phyloP scores from a whole-genome alignment of 1,140 invertebrate species.

The Halictus rubicundus region DNA sequence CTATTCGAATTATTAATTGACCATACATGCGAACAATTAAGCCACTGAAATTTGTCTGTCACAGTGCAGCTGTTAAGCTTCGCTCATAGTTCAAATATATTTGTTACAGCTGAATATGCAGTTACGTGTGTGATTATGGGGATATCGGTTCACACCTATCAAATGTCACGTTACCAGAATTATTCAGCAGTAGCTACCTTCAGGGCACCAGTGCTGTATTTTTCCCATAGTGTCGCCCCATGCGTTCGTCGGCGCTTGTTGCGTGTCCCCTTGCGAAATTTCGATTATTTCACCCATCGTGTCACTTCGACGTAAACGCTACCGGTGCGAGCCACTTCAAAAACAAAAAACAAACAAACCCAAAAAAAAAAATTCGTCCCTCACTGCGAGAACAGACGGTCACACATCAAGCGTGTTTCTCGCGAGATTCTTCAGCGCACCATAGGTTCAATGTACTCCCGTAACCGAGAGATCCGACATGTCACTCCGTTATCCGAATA shows the following conservation, averaged over 20 bases:
- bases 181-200: conserved; percentile 68
- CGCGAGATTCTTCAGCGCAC: background rate
- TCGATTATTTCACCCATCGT: conserved; percentile 53
- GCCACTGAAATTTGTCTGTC: too few relatives aligned
- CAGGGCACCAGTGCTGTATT: conserved; percentile 77
- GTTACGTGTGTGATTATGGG: background rate
- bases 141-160: background rate
- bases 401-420: background rate
- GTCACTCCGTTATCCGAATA: background rate
- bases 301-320: background rate
- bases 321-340: background rate
- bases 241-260: conserved; percentile 55
- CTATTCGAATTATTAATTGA: too few relatives aligned
- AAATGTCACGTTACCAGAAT: conserved; percentile 11
- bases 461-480: background rate
- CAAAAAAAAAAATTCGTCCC: too few relatives aligned
- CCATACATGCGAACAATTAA: too few relatives aligned
- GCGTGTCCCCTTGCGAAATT: conserved; percentile 30
- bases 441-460: conserved; percentile 5
- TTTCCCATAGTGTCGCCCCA: conserved; percentile 74
- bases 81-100: background rate
- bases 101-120: background rate
- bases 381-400: background rate
- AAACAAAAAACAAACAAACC: too few relatives aligned
- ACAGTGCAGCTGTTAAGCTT: too few relatives aligned